A percentile compares a stretch with the other conserved stretches of the same genome.
phyloP scores from a whole-genome alignment of 92 coral and sea anemone species.

The Epizoanthus fatuus region DNA sequence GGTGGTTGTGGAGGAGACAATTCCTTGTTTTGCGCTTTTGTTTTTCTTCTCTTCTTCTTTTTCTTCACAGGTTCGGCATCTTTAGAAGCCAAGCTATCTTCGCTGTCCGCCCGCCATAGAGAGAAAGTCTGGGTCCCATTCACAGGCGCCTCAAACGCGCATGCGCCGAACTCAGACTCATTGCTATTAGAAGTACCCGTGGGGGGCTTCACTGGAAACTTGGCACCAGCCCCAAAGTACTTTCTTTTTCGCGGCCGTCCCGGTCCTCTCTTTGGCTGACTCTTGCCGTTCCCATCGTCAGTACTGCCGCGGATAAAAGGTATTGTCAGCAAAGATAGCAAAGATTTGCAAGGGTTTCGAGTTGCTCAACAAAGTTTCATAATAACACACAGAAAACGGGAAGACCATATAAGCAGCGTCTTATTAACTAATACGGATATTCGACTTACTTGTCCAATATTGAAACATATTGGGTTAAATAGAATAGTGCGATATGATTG shows the following conservation, averaged over 20 bases:
- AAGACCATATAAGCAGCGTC: too few relatives aligned
- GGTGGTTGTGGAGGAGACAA: slow-evolving; percentile 50
- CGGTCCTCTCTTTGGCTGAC: slow-evolving; percentile 96
- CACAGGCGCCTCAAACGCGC: slow-evolving; percentile 56
- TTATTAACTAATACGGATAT: too few relatives aligned
- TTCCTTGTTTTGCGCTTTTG: slow-evolving; percentile 38
- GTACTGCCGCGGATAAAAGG: slow-evolving; percentile 42
- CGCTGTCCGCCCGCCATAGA: slow-evolving; percentile 71
- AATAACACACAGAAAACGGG: too few relatives aligned
- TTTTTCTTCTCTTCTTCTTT: slow-evolving; percentile 73
- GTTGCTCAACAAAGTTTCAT: neutral
- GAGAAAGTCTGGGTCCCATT: slow-evolving; percentile 75
- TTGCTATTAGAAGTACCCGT: slow-evolving; percentile 44
- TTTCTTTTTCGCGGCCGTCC: slow-evolving; percentile 97
- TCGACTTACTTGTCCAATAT: too few relatives aligned
- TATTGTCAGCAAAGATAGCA: neutral
- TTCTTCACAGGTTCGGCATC: slow-evolving; percentile 79
- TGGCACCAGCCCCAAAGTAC: slow-evolving; percentile 87
- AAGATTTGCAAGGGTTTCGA: neutral
- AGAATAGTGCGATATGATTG: too few relatives aligned
- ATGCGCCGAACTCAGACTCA: slow-evolving; percentile 45
- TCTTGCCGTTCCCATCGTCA: slow-evolving; percentile 79
- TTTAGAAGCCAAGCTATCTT: slow-evolving; percentile 72
- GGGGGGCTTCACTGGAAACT: slow-evolving; percentile 77
- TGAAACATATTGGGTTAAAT: too few relatives aligned